A percentile compares a stretch with the other conserved stretches of the same genome.
These are phyloP conservation scores for Hippopotamus amphibius DNA, from an alignment of 2,113 vertebrate species.

Conservation along the genomic window DNA sequence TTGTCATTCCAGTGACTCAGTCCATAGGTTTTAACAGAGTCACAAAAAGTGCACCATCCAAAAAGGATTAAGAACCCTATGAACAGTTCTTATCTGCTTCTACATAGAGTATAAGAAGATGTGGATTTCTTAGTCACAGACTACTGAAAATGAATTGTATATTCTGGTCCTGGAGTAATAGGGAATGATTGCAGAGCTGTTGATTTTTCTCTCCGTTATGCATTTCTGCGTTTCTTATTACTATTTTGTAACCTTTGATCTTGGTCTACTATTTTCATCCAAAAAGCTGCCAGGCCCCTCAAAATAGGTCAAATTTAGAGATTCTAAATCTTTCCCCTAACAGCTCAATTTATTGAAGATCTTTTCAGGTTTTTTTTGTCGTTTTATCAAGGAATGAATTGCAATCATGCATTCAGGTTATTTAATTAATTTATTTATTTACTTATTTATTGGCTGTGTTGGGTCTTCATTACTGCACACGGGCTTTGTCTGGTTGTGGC, in stretches of 20 bases:
- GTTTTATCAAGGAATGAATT: neutral
- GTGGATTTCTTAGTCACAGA: neutral
- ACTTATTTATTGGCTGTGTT: too few species aligned
- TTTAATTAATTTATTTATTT: too few species aligned
- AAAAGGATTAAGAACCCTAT: neutral
- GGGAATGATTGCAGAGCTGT: neutral
- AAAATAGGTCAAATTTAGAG: conserved; percentile 15
- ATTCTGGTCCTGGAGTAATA: neutral
- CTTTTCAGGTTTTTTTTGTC: neutral
- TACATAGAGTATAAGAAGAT: neutral
- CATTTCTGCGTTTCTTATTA: neutral
- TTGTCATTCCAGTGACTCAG: neutral
- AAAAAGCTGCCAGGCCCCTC: neutral
- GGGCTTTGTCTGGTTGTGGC: too few species aligned
- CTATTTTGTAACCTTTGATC: conserved; percentile 55
- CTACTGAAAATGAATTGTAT: neutral
- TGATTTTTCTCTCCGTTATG: conserved; percentile 5
- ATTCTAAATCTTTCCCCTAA: neutral
- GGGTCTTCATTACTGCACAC: too few species aligned
- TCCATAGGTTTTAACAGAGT: conserved; percentile 22
- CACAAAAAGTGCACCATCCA: neutral
- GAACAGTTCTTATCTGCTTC: neutral
- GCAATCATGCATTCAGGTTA: neutral
- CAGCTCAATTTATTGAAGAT: neutral
- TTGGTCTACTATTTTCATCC: neutral